Evolutionary conservation across 2,113 vertebrate genomes (phyloP).

Genomic region (Nesogale talazaci): DNA sequence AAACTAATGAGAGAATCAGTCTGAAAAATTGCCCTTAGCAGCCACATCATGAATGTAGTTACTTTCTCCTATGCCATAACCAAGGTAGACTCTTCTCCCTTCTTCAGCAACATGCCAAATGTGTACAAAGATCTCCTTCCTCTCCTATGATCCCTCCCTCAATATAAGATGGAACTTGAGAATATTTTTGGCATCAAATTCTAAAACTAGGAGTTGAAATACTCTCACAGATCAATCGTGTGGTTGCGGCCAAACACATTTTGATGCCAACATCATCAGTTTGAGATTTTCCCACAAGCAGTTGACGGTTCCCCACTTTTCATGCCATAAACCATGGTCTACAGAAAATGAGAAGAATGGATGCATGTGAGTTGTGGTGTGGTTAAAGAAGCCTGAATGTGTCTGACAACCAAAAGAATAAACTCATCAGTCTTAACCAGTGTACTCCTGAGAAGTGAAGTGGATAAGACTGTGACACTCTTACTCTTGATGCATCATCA

Average conservation of each 20-base stretch:
- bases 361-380: not conserved
- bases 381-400: not conserved
- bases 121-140: not conserved
- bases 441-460: not conserved
- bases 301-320: not conserved
- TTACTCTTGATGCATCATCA: not conserved
- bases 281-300: not conserved
- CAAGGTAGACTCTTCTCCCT: not conserved
- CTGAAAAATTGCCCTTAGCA: not conserved
- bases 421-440: not conserved
- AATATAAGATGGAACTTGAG: not conserved
- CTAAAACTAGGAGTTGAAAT: not conserved
- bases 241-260: not conserved
- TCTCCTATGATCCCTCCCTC: not conserved
- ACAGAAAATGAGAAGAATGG: not conserved
- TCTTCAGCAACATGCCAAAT: not conserved
- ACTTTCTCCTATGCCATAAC: not conserved
- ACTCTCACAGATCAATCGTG: not conserved
- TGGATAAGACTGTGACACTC: not conserved
- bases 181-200: not conserved
- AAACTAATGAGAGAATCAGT: constrained; percentile 30
- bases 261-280: not conserved
- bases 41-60: not conserved
- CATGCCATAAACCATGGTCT: not conserved
- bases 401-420: not conserved